Percentiles rank a stretch among this genome's conserved stretches.
Evolutionary conservation across 2,113 vertebrate genomes (phyloP).

Genomic region (Boulengeromyrus knoepffleri): DNA sequence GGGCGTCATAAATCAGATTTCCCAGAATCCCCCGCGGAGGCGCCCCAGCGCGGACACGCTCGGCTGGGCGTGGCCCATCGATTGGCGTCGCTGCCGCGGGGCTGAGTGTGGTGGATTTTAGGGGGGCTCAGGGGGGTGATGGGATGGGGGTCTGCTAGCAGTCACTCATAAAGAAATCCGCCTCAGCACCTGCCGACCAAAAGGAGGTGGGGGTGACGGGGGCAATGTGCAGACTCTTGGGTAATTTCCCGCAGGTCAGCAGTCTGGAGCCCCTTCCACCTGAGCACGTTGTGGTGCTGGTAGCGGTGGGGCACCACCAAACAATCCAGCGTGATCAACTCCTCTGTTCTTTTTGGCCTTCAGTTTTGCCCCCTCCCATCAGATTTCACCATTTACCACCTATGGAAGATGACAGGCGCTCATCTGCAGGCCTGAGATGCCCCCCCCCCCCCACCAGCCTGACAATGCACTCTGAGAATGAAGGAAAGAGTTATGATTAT

Average conservation of each 20-base stretch:
- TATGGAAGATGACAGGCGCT: neutral
- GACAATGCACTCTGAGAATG: neutral
- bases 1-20: constrained; percentile 73
- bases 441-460: neutral
- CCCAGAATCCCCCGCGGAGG: constrained; percentile 68
- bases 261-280: constrained; percentile 32
- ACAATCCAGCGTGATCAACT: neutral
- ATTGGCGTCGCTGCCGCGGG: constrained; percentile 62
- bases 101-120: constrained; percentile 61
- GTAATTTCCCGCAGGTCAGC: constrained; percentile 59
- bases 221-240: constrained; percentile 55
- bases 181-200: constrained; percentile 56
- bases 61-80: constrained; percentile 66
- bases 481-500: neutral
- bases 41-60: constrained; percentile 64
- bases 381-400: neutral
- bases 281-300: constrained; percentile 34
- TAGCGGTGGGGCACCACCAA: neutral
- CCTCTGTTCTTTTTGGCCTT: neutral
- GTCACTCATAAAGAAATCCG: constrained; percentile 43
- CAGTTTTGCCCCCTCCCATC: neutral
- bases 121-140: constrained; percentile 44
- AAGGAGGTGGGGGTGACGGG: constrained; percentile 25
- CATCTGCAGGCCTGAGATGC: neutral
- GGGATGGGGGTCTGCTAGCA: constrained; percentile 21